Base-by-base conservation (phyloP, 2,888 invertebrate species). In the Ditylenchus weischeri region DNA sequence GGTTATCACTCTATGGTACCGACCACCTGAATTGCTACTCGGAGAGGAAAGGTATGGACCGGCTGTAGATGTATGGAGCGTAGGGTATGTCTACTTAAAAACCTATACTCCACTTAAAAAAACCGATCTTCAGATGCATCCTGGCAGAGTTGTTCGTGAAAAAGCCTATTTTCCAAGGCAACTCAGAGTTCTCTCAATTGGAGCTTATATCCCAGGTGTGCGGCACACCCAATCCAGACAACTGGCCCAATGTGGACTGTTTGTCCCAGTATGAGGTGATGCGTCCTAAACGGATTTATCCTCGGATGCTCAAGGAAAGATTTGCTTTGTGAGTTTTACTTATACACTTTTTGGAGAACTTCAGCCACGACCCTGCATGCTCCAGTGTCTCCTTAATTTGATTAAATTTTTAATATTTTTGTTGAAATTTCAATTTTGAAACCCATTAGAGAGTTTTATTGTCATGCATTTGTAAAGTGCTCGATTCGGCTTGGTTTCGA, bases 31-130 rank as follows among this genome's bases (percentile, higher is more conserved):
- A 84, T 86, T 98, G 70, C 86, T 98, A 71, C 87, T 98, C 47
- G 98, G 96, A 5, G 96, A 96, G 86, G 96, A 98, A 86, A 88
- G 66, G 18, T 70, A 98, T 84, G 95, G 95, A 0, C 93, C 96
- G 0, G 90, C 94, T 0, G 93, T 98, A 70, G 98, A 98, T 85
- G 92, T 98, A 8, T 98, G 98, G 98, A 94, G 94, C 83, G 94
- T 95, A 86, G 98, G 98, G 79, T 87, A 78, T 69, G 83, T 76
- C 51, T 15, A 35, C 18, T 36, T 13, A 6, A 8, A 3, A 43
- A 60, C n/a, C 15, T 21, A 2, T 61, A 19, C 3, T 21, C 23
- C 59, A 51, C 7, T 29, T n/a, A 57, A 2, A 7, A 50, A 36
- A n/a, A n/a, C 23, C 47, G 21, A 13, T 19, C 29, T 57, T 66